phyloP scores from a whole-genome alignment of 2,113 vertebrate species.

The Cheirogaleus medius region DNA sequence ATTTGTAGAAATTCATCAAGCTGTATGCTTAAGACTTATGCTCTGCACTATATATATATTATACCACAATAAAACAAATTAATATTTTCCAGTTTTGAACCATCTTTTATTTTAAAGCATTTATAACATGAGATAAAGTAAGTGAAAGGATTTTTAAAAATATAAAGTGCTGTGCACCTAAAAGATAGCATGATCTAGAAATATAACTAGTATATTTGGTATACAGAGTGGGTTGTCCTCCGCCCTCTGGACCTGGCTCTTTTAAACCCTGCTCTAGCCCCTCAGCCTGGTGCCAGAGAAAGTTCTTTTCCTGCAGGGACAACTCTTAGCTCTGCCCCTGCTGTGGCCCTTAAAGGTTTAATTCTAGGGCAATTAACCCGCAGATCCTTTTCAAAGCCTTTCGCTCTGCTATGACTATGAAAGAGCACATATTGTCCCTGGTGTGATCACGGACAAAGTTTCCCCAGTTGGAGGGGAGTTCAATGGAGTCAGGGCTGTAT shows the following conservation, averaged over 20 bases:
- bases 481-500: background rate
- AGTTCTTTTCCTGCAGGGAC: background rate
- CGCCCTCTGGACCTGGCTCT: background rate
- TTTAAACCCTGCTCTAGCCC: background rate
- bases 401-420: background rate
- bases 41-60: background rate
- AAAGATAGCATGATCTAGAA: background rate
- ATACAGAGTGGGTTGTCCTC: background rate
- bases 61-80: background rate
- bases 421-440: background rate
- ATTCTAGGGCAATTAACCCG: background rate
- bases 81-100: conserved; percentile 39
- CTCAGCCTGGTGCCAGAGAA: background rate
- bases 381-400: conserved; percentile 24
- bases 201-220: background rate
- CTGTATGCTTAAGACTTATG: background rate
- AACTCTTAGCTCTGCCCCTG: background rate
- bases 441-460: background rate
- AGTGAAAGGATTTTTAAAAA: background rate
- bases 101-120: conserved; percentile 28
- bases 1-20: background rate
- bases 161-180: background rate
- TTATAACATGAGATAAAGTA: conserved; percentile 35
- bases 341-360: background rate
- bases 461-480: background rate